Evolutionary conservation across 2,888 invertebrate species (phyloP).

Genomic region (Amiota communis): DNA sequence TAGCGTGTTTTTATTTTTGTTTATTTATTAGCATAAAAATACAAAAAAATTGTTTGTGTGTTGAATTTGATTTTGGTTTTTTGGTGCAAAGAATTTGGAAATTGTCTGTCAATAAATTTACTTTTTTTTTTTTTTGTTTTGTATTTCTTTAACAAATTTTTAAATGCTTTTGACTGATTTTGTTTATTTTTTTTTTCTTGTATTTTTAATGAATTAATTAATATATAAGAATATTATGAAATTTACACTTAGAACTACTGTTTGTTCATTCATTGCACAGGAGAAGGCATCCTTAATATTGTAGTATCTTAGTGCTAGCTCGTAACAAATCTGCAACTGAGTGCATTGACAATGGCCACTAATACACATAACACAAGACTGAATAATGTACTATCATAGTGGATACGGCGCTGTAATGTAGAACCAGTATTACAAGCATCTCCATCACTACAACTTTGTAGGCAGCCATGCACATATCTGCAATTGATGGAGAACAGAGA

Average conservation of each 20-base stretch:
- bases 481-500: neutral
- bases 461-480: conserved; percentile 92
- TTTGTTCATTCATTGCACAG: conserved; percentile 30
- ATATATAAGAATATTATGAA: neutral
- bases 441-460: conserved; percentile 94
- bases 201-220: neutral
- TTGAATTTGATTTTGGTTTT: too few relatives aligned
- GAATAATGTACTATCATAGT: neutral
- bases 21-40: too few relatives aligned
- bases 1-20: neutral
- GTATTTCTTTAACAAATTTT: neutral
- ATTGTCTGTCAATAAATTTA: neutral
- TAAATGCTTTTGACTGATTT: conserved; percentile 12
- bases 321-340: conserved; percentile 19
- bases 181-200: conserved; percentile 26
- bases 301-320: conserved; percentile 52
- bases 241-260: conserved; percentile 16
- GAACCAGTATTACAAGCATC: conserved; percentile 86
- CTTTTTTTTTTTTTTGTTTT: neutral
- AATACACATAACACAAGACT: conserved; percentile 40
- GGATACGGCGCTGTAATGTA: conserved; percentile 24
- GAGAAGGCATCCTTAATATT: neutral
- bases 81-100: too few relatives aligned
- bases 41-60: too few relatives aligned
- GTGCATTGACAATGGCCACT: conserved; percentile 32